These are phyloP conservation scores for Orchestes rusci DNA, from an alignment of 2,888 invertebrate genomes.

Conservation along the genomic window DNA sequence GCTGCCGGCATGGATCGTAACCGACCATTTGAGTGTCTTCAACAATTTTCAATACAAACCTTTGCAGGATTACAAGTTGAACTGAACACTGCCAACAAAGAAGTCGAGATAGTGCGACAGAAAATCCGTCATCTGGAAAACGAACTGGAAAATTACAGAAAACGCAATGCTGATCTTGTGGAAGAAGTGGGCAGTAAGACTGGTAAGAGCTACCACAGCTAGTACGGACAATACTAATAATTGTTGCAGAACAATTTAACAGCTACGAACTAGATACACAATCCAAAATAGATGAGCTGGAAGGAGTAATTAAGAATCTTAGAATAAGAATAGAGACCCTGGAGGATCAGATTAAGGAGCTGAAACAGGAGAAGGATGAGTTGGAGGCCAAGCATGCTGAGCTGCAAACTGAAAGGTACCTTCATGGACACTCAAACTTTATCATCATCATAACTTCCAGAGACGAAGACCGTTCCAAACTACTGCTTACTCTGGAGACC, in stretches of 20 bases:
- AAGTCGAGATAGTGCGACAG: constrained; percentile 55
- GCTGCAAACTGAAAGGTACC: constrained; percentile 38
- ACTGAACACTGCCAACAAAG: constrained; percentile 58
- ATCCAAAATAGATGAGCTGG: constrained; percentile 44
- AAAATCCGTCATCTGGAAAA: constrained; percentile 55
- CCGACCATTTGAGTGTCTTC: constrained; percentile 33
- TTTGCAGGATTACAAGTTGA: constrained; percentile 55
- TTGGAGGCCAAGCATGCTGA: constrained; percentile 40
- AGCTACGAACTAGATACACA: constrained; percentile 39
- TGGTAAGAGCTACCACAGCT: constrained; percentile 45
- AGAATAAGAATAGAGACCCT: constrained; percentile 47
- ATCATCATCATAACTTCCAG: constrained; percentile 5
- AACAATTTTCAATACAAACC: not conserved
- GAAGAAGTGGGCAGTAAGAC: constrained; percentile 52
- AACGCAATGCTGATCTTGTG: constrained; percentile 52
- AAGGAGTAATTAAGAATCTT: constrained; percentile 45
- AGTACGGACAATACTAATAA: no score
- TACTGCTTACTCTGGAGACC: constrained; percentile 54
- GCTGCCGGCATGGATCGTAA: constrained; percentile 58
- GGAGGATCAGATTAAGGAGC: constrained; percentile 45
- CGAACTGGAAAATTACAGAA: constrained; percentile 52
- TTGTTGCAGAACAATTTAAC: constrained; percentile 21
- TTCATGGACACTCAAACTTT: not conserved
- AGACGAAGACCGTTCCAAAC: constrained; percentile 47
- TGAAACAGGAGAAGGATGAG: constrained; percentile 47